Base-by-base conservation (phyloP, 2,113 vertebrate genomes). In the Aix galericulata region DNA sequence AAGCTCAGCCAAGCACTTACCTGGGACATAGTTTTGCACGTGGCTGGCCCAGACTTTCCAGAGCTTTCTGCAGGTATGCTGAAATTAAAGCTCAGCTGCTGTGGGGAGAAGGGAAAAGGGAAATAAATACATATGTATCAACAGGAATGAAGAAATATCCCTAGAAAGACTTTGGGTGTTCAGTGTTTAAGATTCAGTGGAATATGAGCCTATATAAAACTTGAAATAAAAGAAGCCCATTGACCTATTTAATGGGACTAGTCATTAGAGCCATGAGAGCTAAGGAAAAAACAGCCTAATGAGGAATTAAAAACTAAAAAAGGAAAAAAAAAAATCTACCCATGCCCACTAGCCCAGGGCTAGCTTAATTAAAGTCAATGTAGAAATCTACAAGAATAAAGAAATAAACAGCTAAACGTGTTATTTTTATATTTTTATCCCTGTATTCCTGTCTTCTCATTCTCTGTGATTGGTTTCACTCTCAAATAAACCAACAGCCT, bases 231-330 rank as follows among this genome's bases (percentile, higher is more conserved):
- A 95, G 91, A 44, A 96, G 80, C 78, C 94, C 93, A 93, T 69
- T 91, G 92, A 96, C 94, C 93, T 95, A 89, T 93, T 97, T 97
- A 95, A 96, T 91, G 66, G 92, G 38, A 63, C 86, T 95, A 94
- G 89, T 97, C 96, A 96, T 95, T 95, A 96, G 87, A 96, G 92
- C 48, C 79, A 86, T 4, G 3, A 76, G 40, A 95, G 94, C 56
- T 79, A 29, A 94, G 90, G 90, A 86, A 94, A 80, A 80, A 92
- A 94, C 81, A 95, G 74, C 50, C 20, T 91, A 95, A 95, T 94
- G 88, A 96, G 73, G 90, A 97, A 96, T 94, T 46, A 38, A 95
- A 91, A 91, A 94, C 95, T 42, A 34, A 82, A 77, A 90, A 59
- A 52, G 4, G 34, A 40, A 71, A 31, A 34, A 23, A 23, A 48